Evolutionary conservation across 2,888 invertebrate genomes (phyloP).

Genomic region (Drosophila mimetica): DNA sequence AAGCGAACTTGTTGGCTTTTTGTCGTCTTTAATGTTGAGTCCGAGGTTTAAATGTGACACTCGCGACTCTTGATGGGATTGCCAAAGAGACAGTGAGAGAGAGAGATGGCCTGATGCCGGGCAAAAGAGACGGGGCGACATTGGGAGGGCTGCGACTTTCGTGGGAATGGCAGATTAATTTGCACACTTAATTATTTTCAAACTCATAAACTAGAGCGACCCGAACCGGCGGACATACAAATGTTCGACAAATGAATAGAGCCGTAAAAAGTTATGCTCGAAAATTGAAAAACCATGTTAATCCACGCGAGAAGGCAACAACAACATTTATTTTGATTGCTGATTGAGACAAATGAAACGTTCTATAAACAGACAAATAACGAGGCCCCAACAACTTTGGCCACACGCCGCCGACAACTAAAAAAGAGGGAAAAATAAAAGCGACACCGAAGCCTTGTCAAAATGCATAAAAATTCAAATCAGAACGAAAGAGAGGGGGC

Average conservation of each 20-base stretch:
- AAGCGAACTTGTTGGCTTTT: constrained; percentile 81
- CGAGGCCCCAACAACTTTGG: constrained; percentile 46
- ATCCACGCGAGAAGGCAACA: constrained; percentile 27
- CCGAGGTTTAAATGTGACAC: constrained; percentile 79
- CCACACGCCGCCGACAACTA: constrained; percentile 64
- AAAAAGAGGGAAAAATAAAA: constrained; percentile 5
- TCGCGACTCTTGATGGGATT: constrained; percentile 69
- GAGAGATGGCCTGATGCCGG: neutral
- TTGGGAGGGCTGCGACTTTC: constrained; percentile 34
- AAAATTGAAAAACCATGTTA: constrained; percentile 78
- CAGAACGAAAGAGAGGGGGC: constrained; percentile 38
- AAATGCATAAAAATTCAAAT: constrained; percentile 80
- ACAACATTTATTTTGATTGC: constrained; percentile 60
- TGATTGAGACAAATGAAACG: constrained; percentile 79
- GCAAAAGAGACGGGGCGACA: neutral
- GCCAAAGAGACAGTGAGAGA: constrained; percentile 16
- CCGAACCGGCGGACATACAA: neutral
- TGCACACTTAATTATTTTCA: constrained; percentile 32
- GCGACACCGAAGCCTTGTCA: constrained; percentile 60
- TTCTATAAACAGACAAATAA: constrained; percentile 63
- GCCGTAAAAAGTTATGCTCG: constrained; percentile 69
- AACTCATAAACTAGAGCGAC: constrained; percentile 46
- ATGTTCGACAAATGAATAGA: constrained; percentile 58
- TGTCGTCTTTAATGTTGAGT: constrained; percentile 81
- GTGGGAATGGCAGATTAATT: constrained; percentile 69